Base-by-base conservation (phyloP, 2,888 invertebrate genomes). In the Epinotia ramella region DNA sequence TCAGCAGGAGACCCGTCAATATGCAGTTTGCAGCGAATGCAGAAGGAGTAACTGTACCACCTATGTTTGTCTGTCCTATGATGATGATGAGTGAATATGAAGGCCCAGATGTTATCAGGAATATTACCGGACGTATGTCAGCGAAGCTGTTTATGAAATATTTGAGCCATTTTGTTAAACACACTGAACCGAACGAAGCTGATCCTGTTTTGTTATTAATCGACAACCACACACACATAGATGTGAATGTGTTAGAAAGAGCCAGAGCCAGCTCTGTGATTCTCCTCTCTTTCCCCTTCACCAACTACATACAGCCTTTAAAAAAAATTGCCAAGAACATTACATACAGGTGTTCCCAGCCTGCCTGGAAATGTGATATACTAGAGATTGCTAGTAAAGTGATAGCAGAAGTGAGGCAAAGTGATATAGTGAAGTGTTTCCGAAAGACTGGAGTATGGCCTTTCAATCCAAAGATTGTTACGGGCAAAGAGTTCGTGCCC, bases 201-300 rank as follows among this genome's bases (percentile, higher is more conserved):
- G 44, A 57, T 40, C 68, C 68, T 9, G 4, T 68, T 2, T 16
- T 68, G 13, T 40, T 68, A 18, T 13, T 68, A 44, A 13, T 68
- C 16, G 56, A 68, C 3, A 16, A 13, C 2, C 11, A 33, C 3
- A 3, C 57, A 16, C 20, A 68, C 40, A 3, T 68, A 13, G 40
- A 68, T 57, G 13, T 68, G 13, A 68, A 44, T 57, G 40, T 68
- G 18, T 20, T 68, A 16, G 57, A 68, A 5, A 68, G 44, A 20
- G 68, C 44, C 1, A 18, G 13, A 11, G 13, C 18, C 13, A 68
- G 24, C 5, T 57, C 40, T 0, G 20, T 68, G 16, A 40, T 40
- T 9, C 57, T 68, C 7, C 68, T 68, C 3, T 68, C 13, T 16
- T 7, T 57, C 20, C 68, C 57, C 1, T 20, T 57, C 18, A 12